Base-by-base conservation (phyloP, 2,888 invertebrate genomes). In the Lepeophtheirus nordmannii region DNA sequence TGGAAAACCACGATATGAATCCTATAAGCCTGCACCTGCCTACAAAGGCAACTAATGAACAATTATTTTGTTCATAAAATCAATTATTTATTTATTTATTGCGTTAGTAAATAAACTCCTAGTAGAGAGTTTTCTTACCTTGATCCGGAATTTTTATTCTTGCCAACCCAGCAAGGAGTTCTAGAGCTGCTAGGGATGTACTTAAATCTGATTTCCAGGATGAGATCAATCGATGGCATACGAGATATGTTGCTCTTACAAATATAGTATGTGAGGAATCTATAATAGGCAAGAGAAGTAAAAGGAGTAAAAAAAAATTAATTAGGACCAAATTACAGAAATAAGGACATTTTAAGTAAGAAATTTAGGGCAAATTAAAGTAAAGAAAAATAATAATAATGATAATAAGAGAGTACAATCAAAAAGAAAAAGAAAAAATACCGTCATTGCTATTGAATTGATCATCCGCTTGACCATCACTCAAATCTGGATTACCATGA, bases 121-220 rank as follows among this genome's bases (percentile, higher is more conserved):
- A 46, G 53, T 46, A 46, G 8, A 17, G 53, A 30, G 30, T 30
- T 17, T 17, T 46, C 53, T 73, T 77, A 90, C 90, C 90, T 77
- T 89, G 87, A 75, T 89, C 88, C 56, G 85, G 83, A 67, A 91
- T 87, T 71, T 87, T 85, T n/a, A 90, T 82, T 72, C 91, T 83
- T 22, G 93, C 93, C 64, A 96, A 80, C 10, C 92, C 92, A 9
- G 89, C 86, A 0, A 96, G 80, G 65, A 94, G 81, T 76, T 96
- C 96, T 69, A 96, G 78, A 0, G 94, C 94, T 0, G 94, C 93
- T 67, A 96, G 77, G 0, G 93, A 93, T 53, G 93, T 88, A 74
- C 91, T 92, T 68, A 94, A 79, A 76, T 96, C 94, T 0, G 88
- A 86, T 78, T 92, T 94, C 94, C 94, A 96, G 0, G 91, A 88